Conservation (phyloP, 2,113 vertebrate genomes). For the Nanger granti region DNA sequence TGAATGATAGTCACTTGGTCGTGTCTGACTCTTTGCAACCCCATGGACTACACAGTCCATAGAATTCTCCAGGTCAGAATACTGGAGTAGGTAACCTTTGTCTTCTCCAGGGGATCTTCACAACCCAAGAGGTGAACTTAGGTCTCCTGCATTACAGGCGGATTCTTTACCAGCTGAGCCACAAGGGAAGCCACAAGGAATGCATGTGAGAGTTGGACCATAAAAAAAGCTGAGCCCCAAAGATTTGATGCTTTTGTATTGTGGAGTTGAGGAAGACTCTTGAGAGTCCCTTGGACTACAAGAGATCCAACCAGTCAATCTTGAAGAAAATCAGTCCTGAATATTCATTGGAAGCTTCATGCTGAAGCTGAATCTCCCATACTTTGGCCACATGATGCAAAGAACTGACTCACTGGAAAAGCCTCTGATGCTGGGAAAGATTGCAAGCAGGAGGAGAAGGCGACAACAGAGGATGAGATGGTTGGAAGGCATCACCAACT, state of each 20-base stretch:
- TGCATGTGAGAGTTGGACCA: neutral
- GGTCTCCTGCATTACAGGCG: neutral
- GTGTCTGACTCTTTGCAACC: neutral
- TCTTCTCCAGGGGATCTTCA: neutral
- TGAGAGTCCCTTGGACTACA: neutral
- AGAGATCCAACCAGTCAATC: neutral
- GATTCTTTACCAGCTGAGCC: neutral
- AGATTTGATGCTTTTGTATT: neutral
- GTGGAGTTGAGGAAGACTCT: neutral
- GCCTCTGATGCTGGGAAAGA: neutral
- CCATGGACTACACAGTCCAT: neutral
- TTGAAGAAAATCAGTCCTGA: neutral
- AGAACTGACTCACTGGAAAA: neutral
- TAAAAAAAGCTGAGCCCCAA: neutral
- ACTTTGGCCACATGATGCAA: neutral
- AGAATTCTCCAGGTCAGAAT: neutral
- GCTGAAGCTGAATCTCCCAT: neutral
- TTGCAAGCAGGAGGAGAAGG: accelerated
- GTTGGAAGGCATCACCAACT: neutral
- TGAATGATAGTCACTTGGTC: neutral
- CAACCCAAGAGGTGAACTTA: neutral
- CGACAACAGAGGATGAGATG: neutral
- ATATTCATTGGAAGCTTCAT: neutral
- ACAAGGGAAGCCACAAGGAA: neutral
- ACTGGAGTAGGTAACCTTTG: neutral